Evolutionary conservation across 2,113 vertebrate species (phyloP), one percentile per base, ranked within the genome.

Genomic region (Rutilus rutilus): DNA sequence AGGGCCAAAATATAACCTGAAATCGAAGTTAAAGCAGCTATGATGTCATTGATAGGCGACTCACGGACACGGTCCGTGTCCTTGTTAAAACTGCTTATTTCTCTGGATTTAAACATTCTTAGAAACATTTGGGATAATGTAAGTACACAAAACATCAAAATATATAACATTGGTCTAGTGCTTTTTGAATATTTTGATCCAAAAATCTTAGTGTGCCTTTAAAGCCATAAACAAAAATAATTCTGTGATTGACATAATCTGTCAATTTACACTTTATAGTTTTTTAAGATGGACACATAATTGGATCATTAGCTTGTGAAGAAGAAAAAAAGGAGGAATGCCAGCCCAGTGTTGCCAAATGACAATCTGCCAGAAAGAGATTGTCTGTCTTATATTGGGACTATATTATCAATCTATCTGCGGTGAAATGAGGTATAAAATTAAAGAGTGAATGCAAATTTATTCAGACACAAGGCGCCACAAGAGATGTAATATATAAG

Each of bases 291-390:
- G 23, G 78, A 67, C 78, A 79, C 21, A 78, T 79, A 45, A 62
- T 17, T 79, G 57, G 78, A 45, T 45, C 78, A 79, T 60, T 25
- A 79, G 77, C 57, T 60, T 79, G 77, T 42, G 33, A 25, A 39
- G 23, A n/a, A 42, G 36, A 23, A 42, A 42, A 62, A 62, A 45
- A 17, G 33, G 57, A 42, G 33, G 36, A 62, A 42, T 8, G 78
- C 78, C 78, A 62, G 39, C 62, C 36, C 36, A 78, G 78, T 42
- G 23, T 25, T 45, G 57, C 78, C 57, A 79, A 62, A 79, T 79
- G 57, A 79, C 33, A 79, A 62, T 62, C 78, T 79, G 57, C 78
- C 78, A 79, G 78, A 78, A 21, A 78, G 76, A 73, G 39, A 73
- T 73, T 73, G 36, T 73, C 69, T 73, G 14, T 45, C 42, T 45